Evolutionary conservation across 2,113 vertebrate genomes (phyloP).

Genomic region (Indicator maculatus): DNA sequence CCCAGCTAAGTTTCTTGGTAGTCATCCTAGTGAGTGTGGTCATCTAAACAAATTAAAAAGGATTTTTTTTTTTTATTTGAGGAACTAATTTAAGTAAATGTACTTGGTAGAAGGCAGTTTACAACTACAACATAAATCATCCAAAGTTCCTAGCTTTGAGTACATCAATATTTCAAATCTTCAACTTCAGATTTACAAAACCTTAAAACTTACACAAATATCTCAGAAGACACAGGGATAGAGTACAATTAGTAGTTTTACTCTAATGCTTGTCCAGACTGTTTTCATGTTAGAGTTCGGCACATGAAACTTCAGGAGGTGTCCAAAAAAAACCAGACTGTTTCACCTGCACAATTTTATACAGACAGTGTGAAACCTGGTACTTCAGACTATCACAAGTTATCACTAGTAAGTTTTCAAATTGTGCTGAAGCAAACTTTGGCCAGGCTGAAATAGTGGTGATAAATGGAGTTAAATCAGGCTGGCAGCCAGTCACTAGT

Average conservation of each 20-base stretch:
- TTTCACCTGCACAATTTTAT: not conserved
- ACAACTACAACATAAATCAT: not conserved
- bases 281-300: not conserved
- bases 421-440: not conserved
- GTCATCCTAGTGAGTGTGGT: not conserved
- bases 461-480: too few relatives aligned
- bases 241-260: not conserved
- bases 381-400: not conserved
- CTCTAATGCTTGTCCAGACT: not conserved
- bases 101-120: not conserved
- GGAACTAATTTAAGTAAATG: too few relatives aligned
- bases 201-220: not conserved
- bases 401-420: not conserved
- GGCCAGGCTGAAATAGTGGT: too few relatives aligned
- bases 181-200: not conserved
- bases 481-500: too few relatives aligned
- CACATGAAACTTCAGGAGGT: not conserved
- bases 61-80: too few relatives aligned
- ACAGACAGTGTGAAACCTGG: not conserved
- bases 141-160: not conserved
- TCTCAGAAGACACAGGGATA: not conserved
- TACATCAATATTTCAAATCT: not conserved
- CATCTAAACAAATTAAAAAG: not conserved
- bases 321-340: not conserved
- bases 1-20: not conserved